Conservation (phyloP, 2,888 invertebrate genomes). For the Cephus pygmeus region DNA sequence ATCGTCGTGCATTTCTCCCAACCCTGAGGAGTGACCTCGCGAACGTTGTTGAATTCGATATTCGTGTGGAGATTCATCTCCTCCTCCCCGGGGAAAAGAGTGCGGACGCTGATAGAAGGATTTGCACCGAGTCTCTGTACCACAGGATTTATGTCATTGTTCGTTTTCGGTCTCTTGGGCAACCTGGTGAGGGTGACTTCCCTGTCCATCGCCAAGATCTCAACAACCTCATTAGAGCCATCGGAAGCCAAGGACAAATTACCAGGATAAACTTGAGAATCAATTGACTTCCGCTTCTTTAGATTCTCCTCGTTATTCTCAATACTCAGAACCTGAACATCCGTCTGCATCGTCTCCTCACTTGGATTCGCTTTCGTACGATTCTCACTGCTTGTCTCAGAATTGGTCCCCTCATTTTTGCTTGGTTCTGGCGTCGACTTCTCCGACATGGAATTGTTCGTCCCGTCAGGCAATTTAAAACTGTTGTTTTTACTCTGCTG, state of each 20-base stretch:
- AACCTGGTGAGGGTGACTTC: conserved; percentile 73
- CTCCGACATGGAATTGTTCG: conserved; percentile 37
- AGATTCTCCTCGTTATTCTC: conserved; percentile 60
- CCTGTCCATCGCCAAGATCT: conserved; percentile 69
- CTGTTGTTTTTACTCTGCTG: conserved; percentile 19
- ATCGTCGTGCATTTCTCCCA: conserved; percentile 85
- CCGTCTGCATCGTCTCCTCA: conserved; percentile 33
- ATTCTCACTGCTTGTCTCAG: conserved; percentile 40
- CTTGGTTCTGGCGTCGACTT: conserved; percentile 51
- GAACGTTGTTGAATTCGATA: conserved; percentile 78
- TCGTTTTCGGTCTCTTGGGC: conserved; percentile 65
- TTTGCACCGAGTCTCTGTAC: conserved; percentile 79
- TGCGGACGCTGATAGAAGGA: conserved; percentile 85
- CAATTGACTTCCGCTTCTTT: conserved; percentile 60
- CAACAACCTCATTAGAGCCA: conserved; percentile 51
- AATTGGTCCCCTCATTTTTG: conserved; percentile 44
- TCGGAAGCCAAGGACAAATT: conserved; percentile 25
- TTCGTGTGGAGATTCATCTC: conserved; percentile 82
- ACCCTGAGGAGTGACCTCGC: conserved; percentile 82
- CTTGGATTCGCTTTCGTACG: conserved; percentile 27
- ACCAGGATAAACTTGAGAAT: conserved; percentile 43
- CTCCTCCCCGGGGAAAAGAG: conserved; percentile 85
- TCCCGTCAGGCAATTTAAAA: conserved; percentile 25
- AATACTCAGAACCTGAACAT: conserved; percentile 49
- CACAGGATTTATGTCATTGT: conserved; percentile 71